A percentile compares a stretch with the other conserved stretches of the same genome.
phyloP scores from a whole-genome alignment of 2,797 vertebrate species.

The Selene dorsalis region DNA sequence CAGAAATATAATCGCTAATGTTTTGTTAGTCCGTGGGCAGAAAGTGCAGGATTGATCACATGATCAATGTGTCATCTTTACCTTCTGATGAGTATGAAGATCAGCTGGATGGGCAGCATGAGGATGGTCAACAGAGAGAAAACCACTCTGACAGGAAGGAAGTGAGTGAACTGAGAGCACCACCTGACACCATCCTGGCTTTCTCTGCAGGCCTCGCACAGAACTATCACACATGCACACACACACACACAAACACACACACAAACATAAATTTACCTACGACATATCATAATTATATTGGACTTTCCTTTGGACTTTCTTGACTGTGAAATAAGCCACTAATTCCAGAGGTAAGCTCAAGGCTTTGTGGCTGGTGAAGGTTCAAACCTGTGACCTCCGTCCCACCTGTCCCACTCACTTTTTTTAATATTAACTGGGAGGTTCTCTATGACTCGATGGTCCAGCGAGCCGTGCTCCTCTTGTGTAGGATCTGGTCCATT shows the following conservation, averaged over 20 bases:
- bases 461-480: slow-evolving; percentile 38
- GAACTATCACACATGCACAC: slow-evolving; percentile 67
- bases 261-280: too few species aligned
- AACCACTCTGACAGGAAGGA: slow-evolving; percentile 54
- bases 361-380: not conserved
- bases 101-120: slow-evolving; percentile 55
- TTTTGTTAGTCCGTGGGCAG: not conserved
- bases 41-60: not conserved
- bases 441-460: slow-evolving; percentile 36
- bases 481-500: not conserved
- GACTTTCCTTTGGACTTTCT: too few species aligned
- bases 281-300: too few species aligned
- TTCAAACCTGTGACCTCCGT: not conserved
- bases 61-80: slow-evolving; percentile 25
- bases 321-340: not conserved
- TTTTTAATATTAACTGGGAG: slow-evolving; percentile 57
- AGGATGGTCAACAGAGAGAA: slow-evolving; percentile 60
- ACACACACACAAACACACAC: slow-evolving; percentile 40
- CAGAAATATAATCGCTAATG: not conserved
- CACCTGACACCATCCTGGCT: not conserved
- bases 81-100: slow-evolving; percentile 57
- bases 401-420: slow-evolving; percentile 42
- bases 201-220: slow-evolving; percentile 64
- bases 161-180: slow-evolving; percentile 6
- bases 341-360: not conserved